These are phyloP conservation scores for Cheilosia variabilis DNA, from an alignment of 2,888 invertebrate species.

Conservation along the genomic window DNA sequence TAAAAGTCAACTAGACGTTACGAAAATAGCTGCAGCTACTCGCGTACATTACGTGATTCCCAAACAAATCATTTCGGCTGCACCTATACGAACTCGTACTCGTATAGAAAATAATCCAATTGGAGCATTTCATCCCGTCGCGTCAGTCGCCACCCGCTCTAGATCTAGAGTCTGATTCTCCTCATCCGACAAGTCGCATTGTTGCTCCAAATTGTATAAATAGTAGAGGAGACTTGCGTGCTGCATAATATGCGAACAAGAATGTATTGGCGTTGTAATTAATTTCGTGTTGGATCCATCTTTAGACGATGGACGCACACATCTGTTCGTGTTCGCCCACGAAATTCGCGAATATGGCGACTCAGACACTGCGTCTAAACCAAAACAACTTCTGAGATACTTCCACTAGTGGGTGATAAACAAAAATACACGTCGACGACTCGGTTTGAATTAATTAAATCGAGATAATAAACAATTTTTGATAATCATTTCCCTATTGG, in stretches of 20 bases:
- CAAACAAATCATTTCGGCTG: constrained; percentile 53
- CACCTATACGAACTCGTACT: neutral
- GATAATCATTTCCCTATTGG: constrained; percentile 38
- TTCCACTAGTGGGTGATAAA: neutral
- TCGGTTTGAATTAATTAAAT: constrained; percentile 35
- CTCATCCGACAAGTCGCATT: neutral
- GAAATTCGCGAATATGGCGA: constrained; percentile 17
- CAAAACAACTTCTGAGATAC: constrained; percentile 10
- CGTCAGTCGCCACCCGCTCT: constrained; percentile 24
- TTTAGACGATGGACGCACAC: neutral
- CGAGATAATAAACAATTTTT: constrained; percentile 32
- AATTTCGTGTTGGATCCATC: constrained; percentile 9
- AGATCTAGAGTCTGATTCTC: constrained; percentile 2
- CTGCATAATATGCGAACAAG: neutral
- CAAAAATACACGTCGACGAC: neutral
- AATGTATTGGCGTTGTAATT: constrained; percentile 22
- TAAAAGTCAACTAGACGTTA: constrained; percentile 45
- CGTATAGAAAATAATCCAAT: neutral
- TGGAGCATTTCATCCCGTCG: neutral
- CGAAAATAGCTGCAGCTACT: constrained; percentile 48
- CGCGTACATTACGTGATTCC: constrained; percentile 34
- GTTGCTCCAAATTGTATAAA: neutral
- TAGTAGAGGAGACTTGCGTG: neutral
- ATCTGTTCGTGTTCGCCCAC: neutral
- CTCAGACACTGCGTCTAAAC: neutral